A percentile compares a stretch with the other conserved stretches of the same genome.
Evolutionary conservation across 1,140 invertebrate genomes (phyloP).

Genomic region (Heliothis subflexa): DNA sequence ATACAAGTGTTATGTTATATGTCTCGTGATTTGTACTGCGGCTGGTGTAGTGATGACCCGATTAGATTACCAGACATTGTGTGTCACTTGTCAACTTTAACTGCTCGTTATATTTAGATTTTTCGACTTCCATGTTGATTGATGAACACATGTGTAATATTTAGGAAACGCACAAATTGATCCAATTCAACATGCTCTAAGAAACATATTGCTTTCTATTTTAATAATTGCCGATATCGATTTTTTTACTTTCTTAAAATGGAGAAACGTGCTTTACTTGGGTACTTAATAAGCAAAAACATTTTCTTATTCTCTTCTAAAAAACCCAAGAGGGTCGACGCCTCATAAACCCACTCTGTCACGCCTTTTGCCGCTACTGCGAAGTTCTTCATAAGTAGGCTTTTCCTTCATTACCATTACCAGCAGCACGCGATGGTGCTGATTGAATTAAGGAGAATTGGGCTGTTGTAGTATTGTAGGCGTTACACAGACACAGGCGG

Average conservation of each 20-base stretch:
- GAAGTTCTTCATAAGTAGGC: background rate
- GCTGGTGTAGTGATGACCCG: conserved; percentile 64
- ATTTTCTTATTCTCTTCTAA: too few species aligned
- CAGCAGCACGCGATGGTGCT: conserved; percentile 19
- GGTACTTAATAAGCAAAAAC: too few species aligned
- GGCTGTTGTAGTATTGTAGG: conserved; percentile 16
- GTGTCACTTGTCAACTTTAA: conserved; percentile 69
- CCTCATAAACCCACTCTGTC: background rate
- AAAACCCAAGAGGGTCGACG: too few species aligned
- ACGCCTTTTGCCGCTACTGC: background rate
- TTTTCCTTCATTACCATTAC: conserved; percentile 39
- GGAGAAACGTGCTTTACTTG: too few species aligned
- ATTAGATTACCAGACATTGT: conserved; percentile 76
- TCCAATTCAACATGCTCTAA: background rate
- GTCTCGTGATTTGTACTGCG: conserved; percentile 46
- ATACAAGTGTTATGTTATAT: conserved; percentile 1
- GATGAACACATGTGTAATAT: conserved; percentile 27
- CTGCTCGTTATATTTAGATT: conserved; percentile 46
- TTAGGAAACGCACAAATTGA: background rate
- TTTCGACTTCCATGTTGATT: conserved; percentile 44
- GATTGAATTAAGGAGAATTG: conserved; percentile 35
- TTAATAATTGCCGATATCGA: background rate
- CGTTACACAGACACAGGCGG: background rate
- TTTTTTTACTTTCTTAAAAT: background rate
- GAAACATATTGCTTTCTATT: background rate